These are phyloP conservation scores for Agonum fuliginosum DNA, from an alignment of 2,888 invertebrate genomes.

Conservation along the genomic window DNA sequence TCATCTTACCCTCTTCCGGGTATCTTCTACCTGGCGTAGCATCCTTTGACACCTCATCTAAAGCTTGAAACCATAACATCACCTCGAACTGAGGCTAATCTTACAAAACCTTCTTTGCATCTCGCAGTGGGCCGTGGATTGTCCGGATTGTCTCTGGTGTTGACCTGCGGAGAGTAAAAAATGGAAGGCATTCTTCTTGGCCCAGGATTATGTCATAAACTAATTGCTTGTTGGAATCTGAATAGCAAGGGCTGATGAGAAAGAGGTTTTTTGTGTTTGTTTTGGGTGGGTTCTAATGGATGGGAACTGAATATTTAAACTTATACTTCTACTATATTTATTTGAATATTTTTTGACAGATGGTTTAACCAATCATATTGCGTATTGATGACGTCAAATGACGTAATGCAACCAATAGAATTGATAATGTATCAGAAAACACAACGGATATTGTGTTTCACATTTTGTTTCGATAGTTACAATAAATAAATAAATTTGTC, in stretches of 20 bases:
- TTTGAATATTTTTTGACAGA: too few species aligned
- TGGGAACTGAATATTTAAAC: slow-evolving; percentile 11
- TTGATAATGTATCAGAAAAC: too few species aligned
- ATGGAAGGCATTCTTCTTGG: not conserved
- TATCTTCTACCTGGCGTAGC: slow-evolving; percentile 67
- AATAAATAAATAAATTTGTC: too few species aligned
- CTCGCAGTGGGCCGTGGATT: not conserved
- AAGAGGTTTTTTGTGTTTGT: not conserved
- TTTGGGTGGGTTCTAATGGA: not conserved
- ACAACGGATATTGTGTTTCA: too few species aligned
- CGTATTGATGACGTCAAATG: too few species aligned
- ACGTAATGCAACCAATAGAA: too few species aligned
- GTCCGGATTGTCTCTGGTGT: not conserved
- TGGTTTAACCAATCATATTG: too few species aligned
- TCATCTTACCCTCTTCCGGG: slow-evolving; percentile 22
- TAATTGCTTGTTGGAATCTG: slow-evolving; percentile 20
- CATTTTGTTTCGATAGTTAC: too few species aligned
- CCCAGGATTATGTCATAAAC: slow-evolving; percentile 29
- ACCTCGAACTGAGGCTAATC: slow-evolving; percentile 11
- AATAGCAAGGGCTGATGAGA: not conserved
- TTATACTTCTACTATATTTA: too few species aligned
- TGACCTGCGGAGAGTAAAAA: slow-evolving; percentile 27
- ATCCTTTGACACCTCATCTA: slow-evolving; percentile 64
- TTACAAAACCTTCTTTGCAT: not conserved
- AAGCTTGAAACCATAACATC: slow-evolving; percentile 68